A percentile compares a stretch with the other conserved stretches of the same genome.
These are phyloP conservation scores for Mongoloraphidia duomilia DNA, from an alignment of 2,888 invertebrate genomes.

Conservation along the genomic window DNA sequence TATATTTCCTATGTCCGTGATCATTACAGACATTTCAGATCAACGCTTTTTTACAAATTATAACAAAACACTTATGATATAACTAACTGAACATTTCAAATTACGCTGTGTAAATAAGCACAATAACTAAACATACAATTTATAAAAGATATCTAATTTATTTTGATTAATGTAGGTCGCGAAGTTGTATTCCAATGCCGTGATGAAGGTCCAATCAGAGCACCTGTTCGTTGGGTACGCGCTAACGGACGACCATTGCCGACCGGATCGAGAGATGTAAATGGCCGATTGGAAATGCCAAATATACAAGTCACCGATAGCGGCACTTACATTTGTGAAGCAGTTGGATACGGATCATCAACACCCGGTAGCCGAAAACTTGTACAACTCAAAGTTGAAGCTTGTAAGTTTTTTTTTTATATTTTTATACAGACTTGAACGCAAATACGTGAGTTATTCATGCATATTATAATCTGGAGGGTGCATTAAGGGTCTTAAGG, in stretches of 20 bases:
- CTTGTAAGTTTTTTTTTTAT: constrained; percentile 44
- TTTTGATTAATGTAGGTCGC: constrained; percentile 42
- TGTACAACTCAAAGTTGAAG: constrained; percentile 59
- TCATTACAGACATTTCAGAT: constrained; percentile 1
- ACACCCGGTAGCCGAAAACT: constrained; percentile 49
- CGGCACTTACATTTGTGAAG: constrained; percentile 76
- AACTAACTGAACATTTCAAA: neutral
- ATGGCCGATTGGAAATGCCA: constrained; percentile 76
- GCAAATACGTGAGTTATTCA: no score
- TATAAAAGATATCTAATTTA: neutral
- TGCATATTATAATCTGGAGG: no score
- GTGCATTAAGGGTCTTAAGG: no score
- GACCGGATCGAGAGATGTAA: constrained; percentile 52
- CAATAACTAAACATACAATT: no score
- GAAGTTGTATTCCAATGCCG: constrained; percentile 90
- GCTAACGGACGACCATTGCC: constrained; percentile 61
- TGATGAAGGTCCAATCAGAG: constrained; percentile 69
- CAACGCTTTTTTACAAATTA: constrained; percentile 1
- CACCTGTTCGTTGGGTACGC: constrained; percentile 60
- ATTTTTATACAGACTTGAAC: neutral
- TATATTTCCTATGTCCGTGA: no score
- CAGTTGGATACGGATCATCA: constrained; percentile 45
- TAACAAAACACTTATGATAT: neutral
- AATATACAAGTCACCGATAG: constrained; percentile 59
- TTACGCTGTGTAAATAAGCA: neutral